A percentile compares a stretch with the other conserved stretches of the same genome.
Conservation (phyloP, 1,140 invertebrate species). For the Drosophila ironensis region DNA sequence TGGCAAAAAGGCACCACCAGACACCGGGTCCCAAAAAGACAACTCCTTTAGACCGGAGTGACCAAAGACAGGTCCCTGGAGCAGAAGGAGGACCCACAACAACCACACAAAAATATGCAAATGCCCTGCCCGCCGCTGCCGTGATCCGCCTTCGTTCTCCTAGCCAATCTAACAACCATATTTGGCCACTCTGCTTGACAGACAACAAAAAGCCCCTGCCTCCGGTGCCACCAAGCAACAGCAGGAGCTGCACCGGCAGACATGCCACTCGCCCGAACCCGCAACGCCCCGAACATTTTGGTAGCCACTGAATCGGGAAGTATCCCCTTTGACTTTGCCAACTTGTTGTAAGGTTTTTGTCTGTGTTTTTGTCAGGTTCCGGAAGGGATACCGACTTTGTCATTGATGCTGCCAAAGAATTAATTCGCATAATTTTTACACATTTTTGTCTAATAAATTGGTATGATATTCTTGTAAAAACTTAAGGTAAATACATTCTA, state of each 20-base stretch:
- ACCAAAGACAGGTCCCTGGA: slow-evolving; percentile 68
- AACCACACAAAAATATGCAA: slow-evolving; percentile 65
- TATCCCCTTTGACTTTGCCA: slow-evolving; percentile 45
- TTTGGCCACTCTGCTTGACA: slow-evolving; percentile 76
- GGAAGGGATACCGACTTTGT: neutral
- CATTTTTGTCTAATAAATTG: neutral
- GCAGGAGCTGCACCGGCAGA: slow-evolving; percentile 6
- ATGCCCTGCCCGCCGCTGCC: slow-evolving; percentile 36
- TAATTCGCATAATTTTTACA: neutral
- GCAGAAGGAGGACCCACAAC: slow-evolving; percentile 33
- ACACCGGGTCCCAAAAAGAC: slow-evolving; percentile 23
- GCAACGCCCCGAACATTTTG: slow-evolving; percentile 45
- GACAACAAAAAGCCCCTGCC: slow-evolving; percentile 63
- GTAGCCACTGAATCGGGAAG: slow-evolving; percentile 40
- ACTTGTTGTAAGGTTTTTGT: slow-evolving; percentile 45
- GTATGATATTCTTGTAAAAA: too few relatives aligned
- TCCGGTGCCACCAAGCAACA: neutral
- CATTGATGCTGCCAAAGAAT: too few relatives aligned
- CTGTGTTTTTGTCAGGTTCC: neutral
- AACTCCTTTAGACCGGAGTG: slow-evolving; percentile 39
- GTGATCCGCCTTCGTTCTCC: slow-evolving; percentile 34
- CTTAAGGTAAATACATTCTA: too few relatives aligned
- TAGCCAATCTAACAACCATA: slow-evolving; percentile 74
- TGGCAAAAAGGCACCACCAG: slow-evolving; percentile 45
- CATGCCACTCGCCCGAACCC: slow-evolving; percentile 27